A percentile compares a stretch with the other conserved stretches of the same genome.
These are phyloP conservation scores for Andinoacara biseriatus DNA, from an alignment of 2,113 vertebrate species.

Conservation along the genomic window DNA sequence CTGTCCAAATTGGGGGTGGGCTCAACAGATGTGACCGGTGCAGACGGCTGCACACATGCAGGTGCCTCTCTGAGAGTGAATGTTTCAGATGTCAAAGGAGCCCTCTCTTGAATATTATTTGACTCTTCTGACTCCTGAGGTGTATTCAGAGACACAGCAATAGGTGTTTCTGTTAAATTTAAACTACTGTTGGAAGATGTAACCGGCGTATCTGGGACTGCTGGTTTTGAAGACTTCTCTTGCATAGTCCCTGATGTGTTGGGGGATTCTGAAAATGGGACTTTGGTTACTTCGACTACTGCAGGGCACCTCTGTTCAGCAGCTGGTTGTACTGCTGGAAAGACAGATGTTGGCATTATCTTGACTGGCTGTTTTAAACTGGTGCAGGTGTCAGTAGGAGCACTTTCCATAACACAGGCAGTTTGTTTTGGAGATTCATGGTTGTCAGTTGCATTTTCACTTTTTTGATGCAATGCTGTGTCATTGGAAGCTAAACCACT, in stretches of 20 bases:
- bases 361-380: not conserved
- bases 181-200: not conserved
- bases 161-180: not conserved
- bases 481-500: not conserved
- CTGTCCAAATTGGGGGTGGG: not conserved
- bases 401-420: not conserved
- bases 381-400: not conserved
- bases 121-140: slow-evolving; percentile 1
- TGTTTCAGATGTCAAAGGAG: not conserved
- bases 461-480: not conserved
- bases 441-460: not conserved
- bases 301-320: not conserved
- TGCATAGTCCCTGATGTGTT: not conserved
- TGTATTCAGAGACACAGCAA: not conserved
- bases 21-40: not conserved
- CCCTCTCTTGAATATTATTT: not conserved
- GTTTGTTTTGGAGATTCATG: not conserved
- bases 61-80: not conserved
- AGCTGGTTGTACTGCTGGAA: not conserved
- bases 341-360: not conserved
- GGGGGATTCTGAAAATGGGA: slow-evolving; percentile 33
- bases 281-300: slow-evolving; percentile 51
- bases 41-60: not conserved
- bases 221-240: not conserved
- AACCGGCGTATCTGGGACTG: not conserved